These are phyloP conservation scores for Candidula unifasciata DNA, from an alignment of 2,888 invertebrate species.

Conservation along the genomic window DNA sequence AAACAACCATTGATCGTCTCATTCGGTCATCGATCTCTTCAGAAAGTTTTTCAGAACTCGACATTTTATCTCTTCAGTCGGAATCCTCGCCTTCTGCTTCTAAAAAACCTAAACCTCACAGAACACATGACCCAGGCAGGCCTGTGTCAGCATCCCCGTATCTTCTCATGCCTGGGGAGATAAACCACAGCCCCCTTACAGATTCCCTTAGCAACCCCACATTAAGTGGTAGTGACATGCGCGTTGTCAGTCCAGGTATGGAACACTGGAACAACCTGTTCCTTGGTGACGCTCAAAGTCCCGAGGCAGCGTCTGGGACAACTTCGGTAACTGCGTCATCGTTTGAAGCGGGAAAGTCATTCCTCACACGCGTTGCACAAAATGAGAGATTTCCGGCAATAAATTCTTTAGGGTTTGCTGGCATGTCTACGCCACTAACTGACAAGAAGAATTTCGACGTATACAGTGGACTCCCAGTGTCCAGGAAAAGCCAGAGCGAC, in stretches of 20 bases:
- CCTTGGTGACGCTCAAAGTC: background rate
- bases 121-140: background rate
- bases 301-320: background rate
- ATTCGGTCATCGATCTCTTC: slow-evolving; percentile 26
- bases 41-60: background rate
- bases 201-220: background rate
- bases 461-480: background rate
- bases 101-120: background rate
- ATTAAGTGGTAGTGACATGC: background rate
- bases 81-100: background rate
- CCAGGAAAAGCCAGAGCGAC: background rate
- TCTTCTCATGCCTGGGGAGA: background rate
- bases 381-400: background rate
- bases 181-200: slow-evolving; percentile 30
- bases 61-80: background rate
- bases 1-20: slow-evolving; percentile 18
- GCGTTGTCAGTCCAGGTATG: background rate
- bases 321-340: too few relatives aligned
- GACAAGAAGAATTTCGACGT: background rate
- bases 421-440: background rate
- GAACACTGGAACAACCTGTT: background rate
- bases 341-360: too few relatives aligned
- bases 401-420: background rate
- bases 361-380: too few relatives aligned
- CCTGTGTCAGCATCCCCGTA: background rate